A percentile compares a stretch with the other conserved stretches of the same genome.
Conservation (phyloP, 2,888 invertebrate species). For the Pseudococcus viburni region DNA sequence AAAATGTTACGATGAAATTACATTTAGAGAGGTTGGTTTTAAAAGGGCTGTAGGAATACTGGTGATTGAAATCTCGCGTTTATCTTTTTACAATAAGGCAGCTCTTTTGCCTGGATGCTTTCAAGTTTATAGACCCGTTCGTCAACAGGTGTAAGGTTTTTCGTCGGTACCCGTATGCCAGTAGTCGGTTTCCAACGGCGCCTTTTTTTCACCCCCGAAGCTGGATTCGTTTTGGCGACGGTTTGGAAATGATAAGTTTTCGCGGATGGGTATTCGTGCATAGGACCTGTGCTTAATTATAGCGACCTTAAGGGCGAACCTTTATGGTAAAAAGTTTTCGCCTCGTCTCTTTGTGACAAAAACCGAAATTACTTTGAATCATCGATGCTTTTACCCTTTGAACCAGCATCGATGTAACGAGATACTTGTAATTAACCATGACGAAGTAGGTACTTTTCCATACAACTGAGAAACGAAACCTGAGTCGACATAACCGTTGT, state of each 20-base stretch:
- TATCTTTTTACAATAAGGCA: not conserved
- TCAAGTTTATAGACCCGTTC: not conserved
- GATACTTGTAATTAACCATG: constrained; percentile 20
- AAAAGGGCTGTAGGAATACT: not conserved
- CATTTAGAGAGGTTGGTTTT: not conserved
- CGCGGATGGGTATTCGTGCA: not conserved
- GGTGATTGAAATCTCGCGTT: constrained; percentile 18
- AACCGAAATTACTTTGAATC: constrained; percentile 22
- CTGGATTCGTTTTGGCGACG: not conserved
- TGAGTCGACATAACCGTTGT: not conserved
- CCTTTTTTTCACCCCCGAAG: not conserved
- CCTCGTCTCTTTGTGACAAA: constrained; percentile 10
- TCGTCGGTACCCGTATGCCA: not conserved
- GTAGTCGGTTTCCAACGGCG: too few relatives aligned
- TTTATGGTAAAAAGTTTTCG: not conserved
- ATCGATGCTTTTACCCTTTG: constrained; percentile 27
- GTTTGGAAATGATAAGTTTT: not conserved
- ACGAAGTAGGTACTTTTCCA: not conserved
- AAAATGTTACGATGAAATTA: constrained; percentile 12
- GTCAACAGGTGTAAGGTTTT: not conserved
- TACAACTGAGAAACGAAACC: not conserved
- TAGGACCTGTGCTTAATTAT: not conserved
- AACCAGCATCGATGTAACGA: constrained; percentile 17
- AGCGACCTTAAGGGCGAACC: not conserved
- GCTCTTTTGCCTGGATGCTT: not conserved